Evolutionary conservation across 2,888 invertebrate species (phyloP), one percentile per base, ranked within the genome.

Genomic region (Panopea generosa): DNA sequence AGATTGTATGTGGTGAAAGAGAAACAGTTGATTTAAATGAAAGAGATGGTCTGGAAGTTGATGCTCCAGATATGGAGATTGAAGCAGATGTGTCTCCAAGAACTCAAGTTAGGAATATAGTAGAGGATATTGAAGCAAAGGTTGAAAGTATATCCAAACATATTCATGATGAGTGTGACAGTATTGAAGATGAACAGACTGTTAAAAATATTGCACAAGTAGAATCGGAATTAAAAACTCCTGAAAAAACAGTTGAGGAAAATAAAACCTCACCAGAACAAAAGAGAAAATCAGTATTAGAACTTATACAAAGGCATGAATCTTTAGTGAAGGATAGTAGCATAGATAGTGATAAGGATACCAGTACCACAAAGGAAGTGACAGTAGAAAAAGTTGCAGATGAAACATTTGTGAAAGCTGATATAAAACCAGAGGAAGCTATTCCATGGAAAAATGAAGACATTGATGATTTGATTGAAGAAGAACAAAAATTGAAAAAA

Each of bases 91-190:
- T 68, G 3, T 77, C 77, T 14, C 77, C 77, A 38, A 68, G 76
- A 24, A 71, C 81, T 11, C 71, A 81, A 27, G 55, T 81, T 2
- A 77, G 57, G 53, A 70, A 82, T 49, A 79, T 85, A 47, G 85
- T 85, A 22, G 82, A 82, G 56, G 83, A 83, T 56, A 84, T 84
- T 57, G 84, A 84, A 69, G 67, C 78, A 11, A 74, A 72, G 57
- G 82, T 77, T 65, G 83, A 85, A 38, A 74, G 71, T 62, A 82
- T 83, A 45, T 68, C 84, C 22, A 69, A 80, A 73, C 45, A 45
- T 18, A 45, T 45, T 16, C 16, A 45, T 9, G 33, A 33, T 33
- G 33, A 33, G 33, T 55, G 43, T 16, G 53, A 40, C 33, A 40
- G 56, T 29, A 45, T n/a, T 11, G 49, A 38, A 16, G 22, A 56